These are phyloP conservation scores for Lysiphlebus fabarum DNA, from an alignment of 1,140 invertebrate genomes.

Conservation along the genomic window DNA sequence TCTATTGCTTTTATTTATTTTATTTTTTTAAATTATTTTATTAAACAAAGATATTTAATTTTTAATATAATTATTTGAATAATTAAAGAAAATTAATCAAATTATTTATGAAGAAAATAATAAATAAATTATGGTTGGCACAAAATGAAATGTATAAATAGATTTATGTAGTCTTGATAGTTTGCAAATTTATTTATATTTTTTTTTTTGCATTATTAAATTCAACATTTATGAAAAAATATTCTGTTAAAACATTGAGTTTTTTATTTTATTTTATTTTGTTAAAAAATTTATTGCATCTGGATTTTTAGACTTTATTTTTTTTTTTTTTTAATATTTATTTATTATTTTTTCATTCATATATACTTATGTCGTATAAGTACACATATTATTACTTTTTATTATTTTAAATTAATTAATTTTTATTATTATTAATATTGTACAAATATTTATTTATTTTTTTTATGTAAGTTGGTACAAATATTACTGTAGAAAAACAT, in stretches of 20 bases:
- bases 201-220: slow-evolving; percentile 17
- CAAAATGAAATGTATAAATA: slow-evolving; percentile 49
- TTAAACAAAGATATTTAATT: slow-evolving; percentile 7
- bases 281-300: slow-evolving; percentile 56
- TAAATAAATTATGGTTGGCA: slow-evolving; percentile 45
- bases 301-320: slow-evolving; percentile 38
- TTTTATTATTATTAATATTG: slow-evolving; percentile 46
- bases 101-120: slow-evolving; percentile 25
- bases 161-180: slow-evolving; percentile 22
- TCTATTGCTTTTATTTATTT: background rate
- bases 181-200: slow-evolving; percentile 25
- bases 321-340: slow-evolving; percentile 16
- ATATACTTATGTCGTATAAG: slow-evolving; percentile 49
- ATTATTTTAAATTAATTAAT: background rate
- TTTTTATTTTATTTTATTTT: slow-evolving; percentile 7
- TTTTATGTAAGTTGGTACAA: slow-evolving; percentile 51
- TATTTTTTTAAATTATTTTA: slow-evolving; percentile 2
- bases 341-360: slow-evolving; percentile 24
- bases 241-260: slow-evolving; percentile 45
- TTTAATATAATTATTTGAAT: too few species aligned
- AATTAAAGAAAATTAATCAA: slow-evolving; percentile 7
- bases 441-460: slow-evolving; percentile 49
- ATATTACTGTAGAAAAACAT: slow-evolving; percentile 56
- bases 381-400: slow-evolving; percentile 27
- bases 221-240: slow-evolving; percentile 47